Evolutionary conservation across 2,888 invertebrate genomes (phyloP).

Genomic region (Hypercompe scribonia): DNA sequence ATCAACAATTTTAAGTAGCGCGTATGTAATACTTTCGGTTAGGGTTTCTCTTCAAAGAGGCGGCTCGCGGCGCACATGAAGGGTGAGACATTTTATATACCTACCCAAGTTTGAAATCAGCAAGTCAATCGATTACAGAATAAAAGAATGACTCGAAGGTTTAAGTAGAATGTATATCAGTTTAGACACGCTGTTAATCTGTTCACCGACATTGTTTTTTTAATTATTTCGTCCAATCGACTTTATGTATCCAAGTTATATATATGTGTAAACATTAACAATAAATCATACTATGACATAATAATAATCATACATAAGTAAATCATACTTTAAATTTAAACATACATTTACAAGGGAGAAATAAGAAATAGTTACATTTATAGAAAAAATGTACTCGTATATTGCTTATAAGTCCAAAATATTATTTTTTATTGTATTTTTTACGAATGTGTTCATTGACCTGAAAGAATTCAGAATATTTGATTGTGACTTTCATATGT

Average conservation of each 20-base stretch:
- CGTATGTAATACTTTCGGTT: slow-evolving; percentile 61
- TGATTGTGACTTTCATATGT: too few species aligned
- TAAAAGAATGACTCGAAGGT: slow-evolving; percentile 3
- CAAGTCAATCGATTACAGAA: slow-evolving; percentile 20
- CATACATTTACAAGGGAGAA: background rate
- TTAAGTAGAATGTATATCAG: background rate
- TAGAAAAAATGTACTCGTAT: background rate
- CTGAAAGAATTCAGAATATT: too few species aligned
- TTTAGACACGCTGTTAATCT: background rate
- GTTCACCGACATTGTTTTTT: background rate
- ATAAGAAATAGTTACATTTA: background rate
- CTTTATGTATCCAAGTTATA: background rate
- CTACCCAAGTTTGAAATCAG: slow-evolving; percentile 31
- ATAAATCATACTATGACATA: too few species aligned
- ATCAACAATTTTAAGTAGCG: slow-evolving; percentile 65
- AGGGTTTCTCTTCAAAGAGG: slow-evolving; percentile 62
- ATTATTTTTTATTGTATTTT: background rate
- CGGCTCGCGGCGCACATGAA: slow-evolving; percentile 73
- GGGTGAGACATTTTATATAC: slow-evolving; percentile 72
- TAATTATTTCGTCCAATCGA: background rate
- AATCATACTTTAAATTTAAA: too few species aligned
- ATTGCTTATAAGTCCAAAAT: background rate
- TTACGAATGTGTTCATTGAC: background rate
- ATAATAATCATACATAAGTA: too few species aligned
- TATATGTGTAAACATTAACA: too few species aligned